These are phyloP conservation scores for Tipula lateralis DNA, from an alignment of 2,888 invertebrate species.

Conservation along the genomic window DNA sequence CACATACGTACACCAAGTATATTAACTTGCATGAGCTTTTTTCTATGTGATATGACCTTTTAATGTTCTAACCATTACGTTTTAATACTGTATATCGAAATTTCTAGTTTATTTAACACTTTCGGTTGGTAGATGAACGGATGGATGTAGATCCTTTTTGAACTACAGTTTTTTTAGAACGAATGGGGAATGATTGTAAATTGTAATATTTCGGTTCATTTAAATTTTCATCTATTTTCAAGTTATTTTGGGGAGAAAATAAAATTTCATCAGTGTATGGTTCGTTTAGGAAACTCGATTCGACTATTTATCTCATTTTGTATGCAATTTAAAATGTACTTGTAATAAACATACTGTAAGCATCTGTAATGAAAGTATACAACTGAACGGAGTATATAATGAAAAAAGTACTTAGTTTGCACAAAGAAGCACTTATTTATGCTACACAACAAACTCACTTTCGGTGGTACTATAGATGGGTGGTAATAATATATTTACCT, in stretches of 20 bases:
- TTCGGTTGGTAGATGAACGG: neutral
- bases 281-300: too few species aligned
- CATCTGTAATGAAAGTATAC: too few species aligned
- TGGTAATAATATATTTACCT: too few species aligned
- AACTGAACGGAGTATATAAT: too few species aligned
- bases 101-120: neutral
- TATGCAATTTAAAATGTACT: too few species aligned
- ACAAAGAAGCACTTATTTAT: too few species aligned
- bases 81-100: neutral
- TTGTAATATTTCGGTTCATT: neutral
- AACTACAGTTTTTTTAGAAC: neutral
- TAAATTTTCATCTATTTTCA: neutral
- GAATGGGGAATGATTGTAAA: neutral
- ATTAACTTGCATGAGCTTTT: neutral
- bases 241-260: neutral
- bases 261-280: neutral
- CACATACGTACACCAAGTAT: neutral
- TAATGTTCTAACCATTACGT: neutral
- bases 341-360: too few species aligned
- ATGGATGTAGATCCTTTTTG: neutral
- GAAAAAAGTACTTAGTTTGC: too few species aligned
- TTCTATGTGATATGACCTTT: neutral
- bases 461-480: too few species aligned
- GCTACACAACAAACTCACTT: too few species aligned
- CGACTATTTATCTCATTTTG: too few species aligned